These are phyloP conservation scores for Ornithoptera alexandrae DNA, from an alignment of 2,888 invertebrate species.

Conservation along the genomic window DNA sequence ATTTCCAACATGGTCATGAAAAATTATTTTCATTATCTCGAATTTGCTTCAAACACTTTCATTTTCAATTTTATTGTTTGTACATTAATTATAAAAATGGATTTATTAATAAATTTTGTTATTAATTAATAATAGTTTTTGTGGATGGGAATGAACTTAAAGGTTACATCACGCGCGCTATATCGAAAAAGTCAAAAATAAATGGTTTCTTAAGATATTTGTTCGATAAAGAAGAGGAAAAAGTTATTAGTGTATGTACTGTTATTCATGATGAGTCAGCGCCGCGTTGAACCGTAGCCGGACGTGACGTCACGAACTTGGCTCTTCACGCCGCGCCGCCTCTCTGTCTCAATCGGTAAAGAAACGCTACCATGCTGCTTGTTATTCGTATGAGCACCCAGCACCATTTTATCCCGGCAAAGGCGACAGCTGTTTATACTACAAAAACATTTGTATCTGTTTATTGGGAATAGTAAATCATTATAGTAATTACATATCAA, in stretches of 20 bases:
- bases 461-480: not conserved
- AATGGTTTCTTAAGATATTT: not conserved
- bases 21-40: no score
- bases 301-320: conserved; percentile 54
- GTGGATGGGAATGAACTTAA: not conserved
- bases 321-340: conserved; percentile 48
- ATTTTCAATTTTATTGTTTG: no score
- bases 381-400: conserved; percentile 58
- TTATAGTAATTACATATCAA: not conserved
- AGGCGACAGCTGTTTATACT: conserved; percentile 55
- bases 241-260: conserved; percentile 8
- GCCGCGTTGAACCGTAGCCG: conserved; percentile 34
- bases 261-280: conserved; percentile 32
- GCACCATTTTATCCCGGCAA: conserved; percentile 67
- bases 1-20: no score
- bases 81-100: no score
- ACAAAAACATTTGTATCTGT: conserved; percentile 1
- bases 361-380: conserved; percentile 50
- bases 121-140: no score
- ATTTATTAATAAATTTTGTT: no score
- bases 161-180: no score
- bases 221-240: not conserved
- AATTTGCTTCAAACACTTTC: no score
- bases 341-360: conserved; percentile 31
- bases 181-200: not conserved